Conservation (phyloP, 2,797 vertebrate genomes). For the Acanthornis magna region DNA sequence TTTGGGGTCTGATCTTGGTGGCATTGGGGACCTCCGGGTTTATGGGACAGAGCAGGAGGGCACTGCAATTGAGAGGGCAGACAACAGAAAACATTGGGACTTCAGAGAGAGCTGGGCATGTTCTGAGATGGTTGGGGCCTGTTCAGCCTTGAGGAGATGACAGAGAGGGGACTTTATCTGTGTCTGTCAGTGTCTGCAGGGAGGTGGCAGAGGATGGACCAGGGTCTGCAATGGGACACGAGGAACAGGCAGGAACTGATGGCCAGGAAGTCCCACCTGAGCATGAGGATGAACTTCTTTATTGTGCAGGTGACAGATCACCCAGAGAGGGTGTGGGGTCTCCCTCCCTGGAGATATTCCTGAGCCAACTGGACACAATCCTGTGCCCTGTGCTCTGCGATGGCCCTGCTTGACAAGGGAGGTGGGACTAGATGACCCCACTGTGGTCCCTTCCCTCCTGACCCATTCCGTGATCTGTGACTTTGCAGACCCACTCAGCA, state of each 20-base stretch:
- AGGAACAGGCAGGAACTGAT: neutral
- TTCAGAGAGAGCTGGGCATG: neutral
- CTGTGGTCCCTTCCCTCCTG: neutral
- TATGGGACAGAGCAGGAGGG: neutral
- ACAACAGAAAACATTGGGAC: neutral
- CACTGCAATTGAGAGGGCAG: neutral
- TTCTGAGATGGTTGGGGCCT: neutral
- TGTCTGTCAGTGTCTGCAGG: neutral
- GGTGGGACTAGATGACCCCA: neutral
- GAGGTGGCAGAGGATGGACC: neutral
- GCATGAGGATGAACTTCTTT: accelerated
- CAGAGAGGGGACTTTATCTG: neutral
- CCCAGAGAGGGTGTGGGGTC: neutral
- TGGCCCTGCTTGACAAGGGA: neutral
- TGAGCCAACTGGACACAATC: neutral
- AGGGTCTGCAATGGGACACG: neutral
- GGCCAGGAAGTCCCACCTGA: neutral
- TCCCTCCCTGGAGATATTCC: neutral
- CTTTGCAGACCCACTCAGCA: neutral
- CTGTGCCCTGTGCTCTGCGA: neutral
- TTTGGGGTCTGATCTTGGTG: neutral
- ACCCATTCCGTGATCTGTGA: neutral
- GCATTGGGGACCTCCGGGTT: neutral
- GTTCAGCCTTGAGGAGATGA: neutral
- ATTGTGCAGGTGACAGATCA: neutral